A percentile compares a stretch with the other conserved stretches of the same genome.
These are phyloP conservation scores for Pelosia muscerda DNA, from an alignment of 2,888 invertebrate genomes.

Conservation along the genomic window DNA sequence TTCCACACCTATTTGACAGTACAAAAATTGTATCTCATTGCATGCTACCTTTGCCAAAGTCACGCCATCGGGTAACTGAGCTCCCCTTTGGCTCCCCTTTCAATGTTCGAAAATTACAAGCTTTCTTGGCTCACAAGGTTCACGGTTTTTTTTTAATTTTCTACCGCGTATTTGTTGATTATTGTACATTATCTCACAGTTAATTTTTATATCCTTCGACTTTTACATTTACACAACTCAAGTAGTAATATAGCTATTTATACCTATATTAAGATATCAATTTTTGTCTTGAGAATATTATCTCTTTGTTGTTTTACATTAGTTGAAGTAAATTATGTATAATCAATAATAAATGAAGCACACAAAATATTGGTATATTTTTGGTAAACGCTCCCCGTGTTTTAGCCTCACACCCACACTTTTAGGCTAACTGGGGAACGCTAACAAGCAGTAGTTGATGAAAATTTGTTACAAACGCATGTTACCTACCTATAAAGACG, in stretches of 20 bases:
- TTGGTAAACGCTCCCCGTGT: constrained; percentile 43
- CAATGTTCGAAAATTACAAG: constrained; percentile 73
- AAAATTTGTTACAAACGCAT: constrained; percentile 66
- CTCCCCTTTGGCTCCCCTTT: constrained; percentile 71
- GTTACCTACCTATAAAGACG: constrained; percentile 47
- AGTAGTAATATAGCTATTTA: too few species aligned
- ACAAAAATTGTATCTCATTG: constrained; percentile 72
- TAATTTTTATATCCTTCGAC: background rate
- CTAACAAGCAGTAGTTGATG: constrained; percentile 82
- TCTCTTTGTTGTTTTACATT: too few species aligned
- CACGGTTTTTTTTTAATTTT: constrained; percentile 17
- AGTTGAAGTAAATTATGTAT: too few species aligned
- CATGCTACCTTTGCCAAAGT: constrained; percentile 68
- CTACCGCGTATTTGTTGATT: constrained; percentile 20
- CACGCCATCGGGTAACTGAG: constrained; percentile 65
- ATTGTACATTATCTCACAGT: too few species aligned
- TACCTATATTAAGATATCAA: too few species aligned
- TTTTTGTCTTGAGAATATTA: too few species aligned
- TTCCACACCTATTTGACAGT: constrained; percentile 64
- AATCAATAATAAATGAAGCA: background rate
- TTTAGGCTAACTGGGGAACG: constrained; percentile 72
- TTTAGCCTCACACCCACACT: constrained; percentile 56
- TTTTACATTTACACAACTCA: background rate
- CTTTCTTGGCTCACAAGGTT: constrained; percentile 52
- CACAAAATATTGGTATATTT: background rate